phyloP scores from a whole-genome alignment of 2,888 invertebrate genomes.

The Pyrrhosoma nymphula region DNA sequence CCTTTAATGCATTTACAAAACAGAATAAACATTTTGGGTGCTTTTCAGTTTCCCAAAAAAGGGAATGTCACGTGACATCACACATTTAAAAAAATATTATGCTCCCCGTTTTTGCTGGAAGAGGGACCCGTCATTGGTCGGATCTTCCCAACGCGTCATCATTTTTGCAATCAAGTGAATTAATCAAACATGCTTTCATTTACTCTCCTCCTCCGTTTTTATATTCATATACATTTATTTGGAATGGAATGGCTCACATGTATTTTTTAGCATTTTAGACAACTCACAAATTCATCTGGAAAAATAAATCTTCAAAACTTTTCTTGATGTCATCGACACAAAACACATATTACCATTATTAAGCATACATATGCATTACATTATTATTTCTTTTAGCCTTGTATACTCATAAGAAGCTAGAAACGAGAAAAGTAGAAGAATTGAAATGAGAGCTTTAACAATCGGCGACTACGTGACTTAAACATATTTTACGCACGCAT shows the following conservation, averaged over 20 bases:
- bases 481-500: background rate
- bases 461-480: background rate
- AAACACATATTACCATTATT: background rate
- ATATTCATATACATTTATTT: background rate
- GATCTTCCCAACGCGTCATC: background rate
- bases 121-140: background rate
- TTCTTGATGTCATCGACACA: constrained; percentile 19
- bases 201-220: background rate
- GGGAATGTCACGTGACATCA: constrained; percentile 35
- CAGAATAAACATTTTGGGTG: constrained; percentile 15
- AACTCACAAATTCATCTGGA: constrained; percentile 9
- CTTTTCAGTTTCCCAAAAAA: constrained; percentile 22
- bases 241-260: background rate
- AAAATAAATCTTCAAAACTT: background rate
- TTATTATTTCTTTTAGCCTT: background rate
- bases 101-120: constrained; percentile 5
- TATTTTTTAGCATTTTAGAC: background rate
- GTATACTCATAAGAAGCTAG: background rate
- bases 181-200: background rate
- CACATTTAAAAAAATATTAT: constrained; percentile 37
- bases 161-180: constrained; percentile 25
- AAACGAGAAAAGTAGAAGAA: background rate
- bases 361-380: background rate
- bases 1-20: constrained; percentile 38
- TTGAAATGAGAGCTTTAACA: background rate